phyloP scores from a whole-genome alignment of 2,113 vertebrate genomes.

The Esox niger region DNA sequence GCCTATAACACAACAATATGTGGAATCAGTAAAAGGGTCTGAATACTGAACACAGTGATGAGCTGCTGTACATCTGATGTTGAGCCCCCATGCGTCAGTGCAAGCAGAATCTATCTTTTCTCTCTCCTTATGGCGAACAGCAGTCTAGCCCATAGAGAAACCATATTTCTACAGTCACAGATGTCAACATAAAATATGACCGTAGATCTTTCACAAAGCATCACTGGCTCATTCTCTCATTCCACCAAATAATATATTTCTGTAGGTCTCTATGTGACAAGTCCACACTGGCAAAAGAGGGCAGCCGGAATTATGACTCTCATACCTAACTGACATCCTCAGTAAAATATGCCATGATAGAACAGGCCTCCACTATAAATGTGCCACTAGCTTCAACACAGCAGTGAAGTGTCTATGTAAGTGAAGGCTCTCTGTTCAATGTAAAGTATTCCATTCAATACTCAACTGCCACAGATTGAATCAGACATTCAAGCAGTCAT shows the following conservation, averaged over 20 bases:
- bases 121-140: not conserved
- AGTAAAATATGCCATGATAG: not conserved
- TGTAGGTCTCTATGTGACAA: not conserved
- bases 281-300: not conserved
- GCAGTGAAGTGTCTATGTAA: conserved; percentile 14
- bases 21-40: too few relatives aligned
- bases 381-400: too few relatives aligned
- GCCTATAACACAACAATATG: too few relatives aligned
- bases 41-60: too few relatives aligned
- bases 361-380: not conserved
- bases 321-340: too few relatives aligned
- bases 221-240: not conserved
- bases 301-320: not conserved
- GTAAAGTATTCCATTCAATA: not conserved
- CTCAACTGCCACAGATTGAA: not conserved
- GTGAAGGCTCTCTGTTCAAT: not conserved
- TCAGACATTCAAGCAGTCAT: too few relatives aligned
- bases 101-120: not conserved
- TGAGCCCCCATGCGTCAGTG: not conserved
- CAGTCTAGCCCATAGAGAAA: not conserved
- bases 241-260: not conserved
- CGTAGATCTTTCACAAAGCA: not conserved
- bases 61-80: not conserved
- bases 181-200: not conserved
- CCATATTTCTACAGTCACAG: not conserved